phyloP scores from a whole-genome alignment of 2,888 invertebrate species.

The Tachina grossa region DNA sequence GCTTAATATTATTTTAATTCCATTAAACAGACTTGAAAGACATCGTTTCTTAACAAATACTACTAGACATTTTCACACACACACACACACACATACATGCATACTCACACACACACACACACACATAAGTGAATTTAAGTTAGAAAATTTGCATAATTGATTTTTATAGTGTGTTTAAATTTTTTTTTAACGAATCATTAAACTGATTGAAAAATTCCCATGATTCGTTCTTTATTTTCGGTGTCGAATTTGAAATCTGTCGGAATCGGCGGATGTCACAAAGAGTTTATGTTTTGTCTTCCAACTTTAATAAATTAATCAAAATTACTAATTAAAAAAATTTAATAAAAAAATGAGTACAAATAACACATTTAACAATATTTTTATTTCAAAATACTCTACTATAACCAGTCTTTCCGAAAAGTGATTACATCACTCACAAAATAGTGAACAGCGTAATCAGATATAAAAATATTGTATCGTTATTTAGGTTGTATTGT shows the following conservation, averaged over 20 bases:
- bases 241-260: slow-evolving; percentile 26
- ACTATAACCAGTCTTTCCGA: too few relatives aligned
- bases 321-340: not conserved
- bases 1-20: slow-evolving; percentile 44
- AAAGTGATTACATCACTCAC: too few relatives aligned
- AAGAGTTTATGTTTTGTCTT: slow-evolving; percentile 24
- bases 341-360: not conserved
- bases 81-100: not conserved
- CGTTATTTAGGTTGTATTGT: too few relatives aligned
- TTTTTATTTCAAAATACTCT: too few relatives aligned
- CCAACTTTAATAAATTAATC: not conserved
- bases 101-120: not conserved
- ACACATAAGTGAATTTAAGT: not conserved
- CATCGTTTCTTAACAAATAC: slow-evolving; percentile 27
- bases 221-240: slow-evolving; percentile 20
- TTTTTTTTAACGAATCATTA: slow-evolving; percentile 25
- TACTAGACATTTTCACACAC: not conserved
- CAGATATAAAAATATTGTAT: too few relatives aligned
- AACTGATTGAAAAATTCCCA: slow-evolving; percentile 57
- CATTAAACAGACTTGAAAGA: slow-evolving; percentile 16
- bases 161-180: slow-evolving; percentile 75
- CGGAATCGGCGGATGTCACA: slow-evolving; percentile 56
- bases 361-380: too few relatives aligned
- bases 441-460: too few relatives aligned
- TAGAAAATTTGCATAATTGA: slow-evolving; percentile 78